These are phyloP conservation scores for Muntiacus muntjak DNA, from an alignment of 2,113 vertebrate species.

Conservation along the genomic window DNA sequence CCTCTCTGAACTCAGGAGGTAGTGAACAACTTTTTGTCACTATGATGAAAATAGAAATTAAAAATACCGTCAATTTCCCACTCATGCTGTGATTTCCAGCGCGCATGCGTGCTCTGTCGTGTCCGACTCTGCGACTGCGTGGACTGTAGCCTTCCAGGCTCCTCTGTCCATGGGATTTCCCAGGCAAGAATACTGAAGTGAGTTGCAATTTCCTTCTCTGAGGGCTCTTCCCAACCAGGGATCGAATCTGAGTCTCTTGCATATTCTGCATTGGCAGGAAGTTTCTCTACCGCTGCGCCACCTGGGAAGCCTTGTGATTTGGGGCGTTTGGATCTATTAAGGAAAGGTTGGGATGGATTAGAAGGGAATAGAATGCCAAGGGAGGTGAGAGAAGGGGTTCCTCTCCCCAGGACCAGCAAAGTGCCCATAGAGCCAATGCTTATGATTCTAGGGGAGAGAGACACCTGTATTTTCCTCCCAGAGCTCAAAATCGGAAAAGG, in stretches of 20 bases:
- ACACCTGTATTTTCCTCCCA: neutral
- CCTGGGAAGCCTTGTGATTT: neutral
- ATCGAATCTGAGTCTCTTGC: neutral
- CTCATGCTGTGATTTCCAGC: neutral
- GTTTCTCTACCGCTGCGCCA: neutral
- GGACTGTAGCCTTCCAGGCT: too few species aligned
- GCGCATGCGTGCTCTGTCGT: accelerated
- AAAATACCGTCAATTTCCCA: neutral
- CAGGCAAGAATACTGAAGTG: neutral
- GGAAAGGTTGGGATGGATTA: neutral
- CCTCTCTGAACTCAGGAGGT: neutral
- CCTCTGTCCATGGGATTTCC: neutral
- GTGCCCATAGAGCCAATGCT: neutral
- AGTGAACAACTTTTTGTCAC: neutral
- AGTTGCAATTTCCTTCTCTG: neutral
- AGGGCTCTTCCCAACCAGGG: neutral
- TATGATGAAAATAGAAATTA: neutral
- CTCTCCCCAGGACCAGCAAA: neutral
- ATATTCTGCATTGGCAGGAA: neutral
- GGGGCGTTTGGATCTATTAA: neutral
- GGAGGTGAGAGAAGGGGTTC: neutral
- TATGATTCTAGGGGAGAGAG: neutral
- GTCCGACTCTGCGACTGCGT: too few species aligned
- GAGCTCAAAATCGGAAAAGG: neutral
- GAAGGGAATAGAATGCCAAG: neutral